Evolutionary conservation across 1,140 invertebrate species (phyloP), one percentile per base, ranked within the genome.

Genomic region (Camponotus floridanus): DNA sequence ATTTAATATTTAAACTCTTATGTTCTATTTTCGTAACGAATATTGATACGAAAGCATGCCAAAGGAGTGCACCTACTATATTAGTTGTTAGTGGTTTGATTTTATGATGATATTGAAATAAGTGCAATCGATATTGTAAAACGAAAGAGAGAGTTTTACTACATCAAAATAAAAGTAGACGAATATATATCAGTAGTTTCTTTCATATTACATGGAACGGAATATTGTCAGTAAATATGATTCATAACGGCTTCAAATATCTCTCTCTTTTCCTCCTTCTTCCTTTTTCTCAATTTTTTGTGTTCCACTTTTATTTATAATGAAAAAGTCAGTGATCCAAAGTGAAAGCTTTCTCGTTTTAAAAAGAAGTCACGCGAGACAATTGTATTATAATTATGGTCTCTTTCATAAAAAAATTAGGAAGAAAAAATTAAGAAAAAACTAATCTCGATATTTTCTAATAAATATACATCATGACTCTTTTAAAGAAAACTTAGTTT

Each of bases 191-290:
- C 2, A 67, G 36, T 11, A 7, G 33, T 33, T 67, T 67, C n/a
- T 33, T 67, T 67, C n/a, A 11, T 42, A 21, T 21, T 3, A 15
- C 31, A 31, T 36, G 31, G 21, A 36, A 65, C 64, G n/a, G 15
- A 39, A 36, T 65, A 67, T 67, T 67, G 36, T 42, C 9, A n/a
- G 9, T 67, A 67, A 42, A 67, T 42, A 67, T 21, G 65, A 67
- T 67, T n/a, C 1, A 67, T 42, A 42, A 21, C 11, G 3, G 11
- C 3, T 67, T 11, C 36, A 67, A 39, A 42, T 3, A 42, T 21
- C 11, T 45, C 9, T 45, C 42, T 45, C 9, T 13, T 8, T 42
- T 8, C 8, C 39, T 42, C 39, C 7, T 8, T 42, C 39, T 42
- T 8, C 7, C 7, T 67, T 21, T n/a, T 26, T 26, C 26, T 67